These are phyloP conservation scores for Peromyscus leucopus DNA, from an alignment of 2,113 vertebrate species.

Conservation along the genomic window DNA sequence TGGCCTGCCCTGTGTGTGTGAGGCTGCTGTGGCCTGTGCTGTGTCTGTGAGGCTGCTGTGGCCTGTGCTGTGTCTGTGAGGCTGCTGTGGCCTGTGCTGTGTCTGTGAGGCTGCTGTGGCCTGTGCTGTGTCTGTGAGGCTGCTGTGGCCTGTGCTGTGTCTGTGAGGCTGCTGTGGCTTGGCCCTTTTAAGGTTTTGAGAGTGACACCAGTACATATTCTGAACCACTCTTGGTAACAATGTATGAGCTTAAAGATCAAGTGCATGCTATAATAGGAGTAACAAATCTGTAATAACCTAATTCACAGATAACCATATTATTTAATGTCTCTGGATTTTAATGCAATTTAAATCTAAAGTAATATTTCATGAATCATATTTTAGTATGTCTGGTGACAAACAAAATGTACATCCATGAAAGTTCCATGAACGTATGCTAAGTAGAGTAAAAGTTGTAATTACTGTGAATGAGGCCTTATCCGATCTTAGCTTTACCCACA, in stretches of 20 bases:
- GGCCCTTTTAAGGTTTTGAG: constrained; percentile 13
- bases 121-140: no score
- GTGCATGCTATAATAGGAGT: constrained; percentile 20
- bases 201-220: background rate
- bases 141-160: no score
- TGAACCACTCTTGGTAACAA: background rate
- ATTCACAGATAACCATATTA: background rate
- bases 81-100: no score
- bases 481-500: background rate
- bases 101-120: no score
- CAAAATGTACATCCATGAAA: background rate
- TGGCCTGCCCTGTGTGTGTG: no score
- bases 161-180: background rate
- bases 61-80: no score
- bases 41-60: no score
- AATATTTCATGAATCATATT: constrained; percentile 22
- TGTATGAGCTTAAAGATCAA: constrained; percentile 10
- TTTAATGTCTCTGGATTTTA: constrained; percentile 41
- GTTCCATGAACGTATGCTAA: background rate
- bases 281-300: background rate
- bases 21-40: no score
- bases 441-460: constrained; percentile 43
- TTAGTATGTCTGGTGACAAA: background rate
- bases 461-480: background rate
- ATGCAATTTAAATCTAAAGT: constrained; percentile 20